Percentiles rank a stretch among this genome's conserved stretches.
phyloP scores from a whole-genome alignment of 1,140 invertebrate species.

The Ectropis grisescens region DNA sequence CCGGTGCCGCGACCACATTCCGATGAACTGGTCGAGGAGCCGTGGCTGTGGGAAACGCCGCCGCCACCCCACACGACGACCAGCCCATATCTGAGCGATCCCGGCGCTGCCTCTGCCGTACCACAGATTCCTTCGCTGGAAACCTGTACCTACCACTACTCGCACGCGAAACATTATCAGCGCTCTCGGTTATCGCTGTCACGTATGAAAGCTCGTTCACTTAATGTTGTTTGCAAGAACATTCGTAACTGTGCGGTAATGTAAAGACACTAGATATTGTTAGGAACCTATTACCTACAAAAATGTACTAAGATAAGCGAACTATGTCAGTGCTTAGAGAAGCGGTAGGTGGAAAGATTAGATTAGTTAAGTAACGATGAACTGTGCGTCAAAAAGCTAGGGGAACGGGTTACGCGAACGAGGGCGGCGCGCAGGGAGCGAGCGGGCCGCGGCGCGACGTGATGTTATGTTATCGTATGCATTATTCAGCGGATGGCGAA shows the following conservation, averaged over 20 bases:
- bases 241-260: no score
- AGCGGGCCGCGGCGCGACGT: conserved; percentile 35
- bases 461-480: conserved; percentile 67
- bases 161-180: no score
- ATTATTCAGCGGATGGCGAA: conserved; percentile 66
- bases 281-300: no score
- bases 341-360: not conserved
- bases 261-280: no score
- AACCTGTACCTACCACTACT: no score
- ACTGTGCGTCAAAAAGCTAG: conserved; percentile 14
- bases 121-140: no score
- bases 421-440: conserved; percentile 13
- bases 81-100: conserved; percentile 20
- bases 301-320: no score
- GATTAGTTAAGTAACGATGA: conserved; percentile 16
- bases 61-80: conserved; percentile 39
- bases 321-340: no score
- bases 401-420: conserved; percentile 20
- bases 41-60: conserved; percentile 61
- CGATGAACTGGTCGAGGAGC: conserved; percentile 62
- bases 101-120: no score
- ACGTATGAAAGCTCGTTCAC: no score
- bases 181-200: no score
- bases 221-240: no score
- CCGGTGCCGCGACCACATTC: conserved; percentile 67